Evolutionary conservation across 1,140 invertebrate species (phyloP), one percentile per base, ranked within the genome.

Genomic region (Matsumurasca onukii): DNA sequence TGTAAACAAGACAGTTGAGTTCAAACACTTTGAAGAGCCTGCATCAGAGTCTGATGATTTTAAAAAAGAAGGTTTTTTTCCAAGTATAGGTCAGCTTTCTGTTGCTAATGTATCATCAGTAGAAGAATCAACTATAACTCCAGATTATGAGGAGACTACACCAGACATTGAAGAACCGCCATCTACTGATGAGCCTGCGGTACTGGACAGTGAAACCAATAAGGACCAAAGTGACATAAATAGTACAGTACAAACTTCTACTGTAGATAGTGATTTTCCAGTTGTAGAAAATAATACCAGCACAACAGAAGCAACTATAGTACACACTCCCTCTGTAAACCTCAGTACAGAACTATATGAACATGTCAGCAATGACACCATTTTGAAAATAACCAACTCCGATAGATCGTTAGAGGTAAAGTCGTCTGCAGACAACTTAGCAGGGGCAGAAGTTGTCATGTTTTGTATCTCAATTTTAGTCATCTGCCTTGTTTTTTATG

Each of bases 371-470:
- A n/a, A n/a, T n/a, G n/a, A n/a, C n/a, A n/a, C n/a, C n/a, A n/a
- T n/a, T n/a, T n/a, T n/a, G n/a, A n/a, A n/a, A n/a, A n/a, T n/a
- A n/a, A n/a, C n/a, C n/a, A n/a, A n/a, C n/a, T n/a, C n/a, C n/a
- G n/a, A n/a, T n/a, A n/a, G n/a, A n/a, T n/a, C n/a, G n/a, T n/a
- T n/a, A n/a, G n/a, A n/a, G n/a, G n/a, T n/a, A n/a, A n/a, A n/a
- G n/a, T n/a, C n/a, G n/a, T n/a, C n/a, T n/a, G n/a, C n/a, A n/a
- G n/a, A n/a, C n/a, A n/a, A n/a, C n/a, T n/a, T 31, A 22, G 29
- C 51, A 66, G 68, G 45, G 27, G 27, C 67, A 1, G 67, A 68
- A 27, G 39, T 72, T 2, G 62, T 70, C n/a, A 51, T 69, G 15
- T 66, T 55, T 13, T 61, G 69, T 22, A 66, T 71, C 20, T 66